Percentiles rank a stretch among this genome's conserved stretches.
phyloP scores from a whole-genome alignment of 2,113 vertebrate species.

The Hippocampus barbouri region DNA sequence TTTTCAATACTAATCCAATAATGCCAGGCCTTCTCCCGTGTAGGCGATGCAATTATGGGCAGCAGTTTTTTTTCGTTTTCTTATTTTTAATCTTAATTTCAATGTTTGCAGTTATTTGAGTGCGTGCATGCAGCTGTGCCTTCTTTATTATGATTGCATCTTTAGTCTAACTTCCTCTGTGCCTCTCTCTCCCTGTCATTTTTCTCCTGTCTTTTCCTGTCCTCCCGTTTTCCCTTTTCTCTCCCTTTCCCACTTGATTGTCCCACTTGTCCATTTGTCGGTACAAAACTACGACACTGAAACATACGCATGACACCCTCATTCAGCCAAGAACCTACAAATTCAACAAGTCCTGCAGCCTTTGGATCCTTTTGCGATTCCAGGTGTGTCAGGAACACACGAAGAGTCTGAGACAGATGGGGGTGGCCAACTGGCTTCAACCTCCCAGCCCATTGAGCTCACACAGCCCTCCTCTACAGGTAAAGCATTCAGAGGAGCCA shows the following conservation, averaged over 20 bases:
- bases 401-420: conserved; percentile 72
- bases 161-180: conserved; percentile 42
- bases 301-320: conserved; percentile 20
- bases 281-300: conserved; percentile 14
- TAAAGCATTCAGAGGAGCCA: conserved; percentile 72
- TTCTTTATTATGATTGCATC: neutral
- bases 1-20: conserved; percentile 44
- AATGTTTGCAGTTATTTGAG: conserved; percentile 41
- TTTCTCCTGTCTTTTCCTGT: conserved; percentile 19
- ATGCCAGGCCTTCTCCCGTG: conserved; percentile 12
- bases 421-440: conserved; percentile 68
- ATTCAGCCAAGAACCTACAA: conserved; percentile 80
- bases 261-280: conserved; percentile 5
- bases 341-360: conserved; percentile 80
- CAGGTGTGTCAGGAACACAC: conserved; percentile 77
- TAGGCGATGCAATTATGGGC: conserved; percentile 32
- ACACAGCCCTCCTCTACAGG: conserved; percentile 80
- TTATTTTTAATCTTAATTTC: conserved; percentile 16
- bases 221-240: conserved; percentile 11
- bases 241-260: conserved; percentile 21
- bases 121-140: conserved; percentile 60
- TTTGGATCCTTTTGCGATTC: conserved; percentile 80
- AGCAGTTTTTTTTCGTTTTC: neutral
- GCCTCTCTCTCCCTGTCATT: conserved; percentile 27
- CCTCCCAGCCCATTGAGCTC: conserved; percentile 63